Percentiles rank a stretch among this genome's conserved stretches.
phyloP scores from a whole-genome alignment of 2,113 vertebrate species.

The Capra hircus region DNA sequence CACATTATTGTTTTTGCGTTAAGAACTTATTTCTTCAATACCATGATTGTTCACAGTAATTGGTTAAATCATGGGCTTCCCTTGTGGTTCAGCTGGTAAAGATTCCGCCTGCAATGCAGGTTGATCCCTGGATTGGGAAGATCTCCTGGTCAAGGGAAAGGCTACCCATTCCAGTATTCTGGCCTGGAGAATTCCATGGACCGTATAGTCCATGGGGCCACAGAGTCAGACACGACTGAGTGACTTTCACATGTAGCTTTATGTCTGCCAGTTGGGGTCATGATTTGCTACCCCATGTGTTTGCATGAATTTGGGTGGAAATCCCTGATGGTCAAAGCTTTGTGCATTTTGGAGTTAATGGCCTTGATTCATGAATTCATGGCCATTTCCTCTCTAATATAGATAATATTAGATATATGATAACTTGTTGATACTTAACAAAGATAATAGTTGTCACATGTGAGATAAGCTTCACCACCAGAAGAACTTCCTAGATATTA shows the following conservation, averaged over 20 bases:
- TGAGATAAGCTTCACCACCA: neutral
- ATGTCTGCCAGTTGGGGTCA: neutral
- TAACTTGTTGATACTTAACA: neutral
- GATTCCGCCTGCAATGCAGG: neutral
- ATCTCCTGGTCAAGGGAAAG: neutral
- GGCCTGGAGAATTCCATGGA: neutral
- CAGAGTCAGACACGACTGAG: neutral
- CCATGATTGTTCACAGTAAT: neutral
- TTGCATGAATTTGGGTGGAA: neutral
- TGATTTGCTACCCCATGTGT: neutral
- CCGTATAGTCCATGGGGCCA: neutral
- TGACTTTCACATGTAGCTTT: neutral
- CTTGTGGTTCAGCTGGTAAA: neutral
- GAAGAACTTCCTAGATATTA: neutral
- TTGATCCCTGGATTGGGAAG: neutral
- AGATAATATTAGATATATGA: neutral
- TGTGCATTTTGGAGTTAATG: neutral
- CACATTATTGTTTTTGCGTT: neutral
- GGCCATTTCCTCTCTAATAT: neutral
- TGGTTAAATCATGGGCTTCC: neutral
- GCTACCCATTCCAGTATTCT: neutral
- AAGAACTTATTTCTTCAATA: neutral
- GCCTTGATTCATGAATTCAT: neutral
- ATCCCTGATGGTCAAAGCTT: neutral
- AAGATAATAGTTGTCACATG: neutral